Conservation (phyloP, 2,797 vertebrate genomes). For the Gallinago nigripennis region DNA sequence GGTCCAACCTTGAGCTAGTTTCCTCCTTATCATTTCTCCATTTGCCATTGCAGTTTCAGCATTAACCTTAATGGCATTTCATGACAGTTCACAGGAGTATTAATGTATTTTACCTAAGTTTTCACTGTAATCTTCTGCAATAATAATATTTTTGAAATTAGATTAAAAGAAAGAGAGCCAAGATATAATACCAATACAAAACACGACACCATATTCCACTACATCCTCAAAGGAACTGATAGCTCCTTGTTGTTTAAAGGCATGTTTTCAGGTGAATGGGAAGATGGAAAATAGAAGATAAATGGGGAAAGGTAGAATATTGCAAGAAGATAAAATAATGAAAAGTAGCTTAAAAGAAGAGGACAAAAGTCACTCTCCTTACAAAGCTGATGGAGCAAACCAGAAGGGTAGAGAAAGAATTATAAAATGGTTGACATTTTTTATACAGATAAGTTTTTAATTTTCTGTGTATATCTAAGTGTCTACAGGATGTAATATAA, state of each 20-base stretch:
- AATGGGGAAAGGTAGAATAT: not conserved
- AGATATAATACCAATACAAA: not conserved
- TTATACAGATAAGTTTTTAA: not conserved
- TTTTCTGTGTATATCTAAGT: not conserved
- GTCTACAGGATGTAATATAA: not conserved
- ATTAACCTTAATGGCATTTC: not conserved
- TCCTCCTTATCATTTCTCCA: not conserved
- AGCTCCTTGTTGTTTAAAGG: not conserved
- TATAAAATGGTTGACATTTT: not conserved
- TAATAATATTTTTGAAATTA: not conserved
- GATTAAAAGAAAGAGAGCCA: not conserved
- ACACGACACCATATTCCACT: not conserved
- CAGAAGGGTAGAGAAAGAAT: not conserved
- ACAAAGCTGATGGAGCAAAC: not conserved
- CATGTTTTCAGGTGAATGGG: not conserved
- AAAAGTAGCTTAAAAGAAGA: not conserved
- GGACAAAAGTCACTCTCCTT: accelerated
- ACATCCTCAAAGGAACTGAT: not conserved
- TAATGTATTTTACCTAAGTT: not conserved
- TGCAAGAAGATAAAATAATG: not conserved
- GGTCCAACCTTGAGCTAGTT: not conserved
- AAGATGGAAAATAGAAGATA: not conserved
- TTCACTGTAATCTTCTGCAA: not conserved
- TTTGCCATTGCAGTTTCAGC: not conserved
- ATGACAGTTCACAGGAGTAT: not conserved